phyloP scores from a whole-genome alignment of 1,140 invertebrate species.

The Aphidius ervi region DNA sequence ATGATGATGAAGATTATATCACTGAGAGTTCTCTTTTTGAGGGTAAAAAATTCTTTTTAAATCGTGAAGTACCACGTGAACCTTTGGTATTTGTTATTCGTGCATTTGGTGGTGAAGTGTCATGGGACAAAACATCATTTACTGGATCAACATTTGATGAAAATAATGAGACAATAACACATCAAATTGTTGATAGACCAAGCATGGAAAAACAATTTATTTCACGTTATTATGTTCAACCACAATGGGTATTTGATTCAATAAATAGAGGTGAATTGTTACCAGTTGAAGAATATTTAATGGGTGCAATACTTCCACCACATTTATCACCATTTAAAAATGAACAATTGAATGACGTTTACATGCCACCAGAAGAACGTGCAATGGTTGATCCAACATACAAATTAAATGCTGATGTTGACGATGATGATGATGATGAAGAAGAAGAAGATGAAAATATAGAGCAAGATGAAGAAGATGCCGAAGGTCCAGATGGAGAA shows the following conservation, averaged over 20 bases:
- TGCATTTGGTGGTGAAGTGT: conserved; percentile 90
- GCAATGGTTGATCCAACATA: conserved; percentile 65
- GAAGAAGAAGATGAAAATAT: conserved; percentile 22
- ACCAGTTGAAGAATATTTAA: conserved; percentile 91
- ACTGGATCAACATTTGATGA: conserved; percentile 87
- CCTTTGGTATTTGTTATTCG: conserved; percentile 77
- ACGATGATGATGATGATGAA: too few species aligned
- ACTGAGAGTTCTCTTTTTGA: conserved; percentile 84
- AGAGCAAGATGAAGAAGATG: conserved; percentile 9
- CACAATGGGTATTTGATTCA: conserved; percentile 98
- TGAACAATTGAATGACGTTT: conserved; percentile 67
- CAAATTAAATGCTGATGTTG: conserved; percentile 35
- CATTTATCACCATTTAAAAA: conserved; percentile 96
- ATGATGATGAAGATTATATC: conserved; percentile 70
- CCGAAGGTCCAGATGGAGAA: conserved; percentile 31
- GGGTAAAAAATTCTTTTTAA: conserved; percentile 90
- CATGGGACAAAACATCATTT: conserved; percentile 87
- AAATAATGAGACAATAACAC: conserved; percentile 88
- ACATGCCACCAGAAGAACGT: conserved; percentile 87
- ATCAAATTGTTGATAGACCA: conserved; percentile 96
- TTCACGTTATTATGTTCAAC: conserved; percentile 95
- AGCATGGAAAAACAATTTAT: conserved; percentile 77
- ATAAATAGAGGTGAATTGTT: conserved; percentile 83
- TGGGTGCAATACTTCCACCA: conserved; percentile 85
- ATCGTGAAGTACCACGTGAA: conserved; percentile 86